Evolutionary conservation across 2,797 vertebrate genomes (phyloP), one percentile per base, ranked within the genome.

Genomic region (Aulostomus chinensis): DNA sequence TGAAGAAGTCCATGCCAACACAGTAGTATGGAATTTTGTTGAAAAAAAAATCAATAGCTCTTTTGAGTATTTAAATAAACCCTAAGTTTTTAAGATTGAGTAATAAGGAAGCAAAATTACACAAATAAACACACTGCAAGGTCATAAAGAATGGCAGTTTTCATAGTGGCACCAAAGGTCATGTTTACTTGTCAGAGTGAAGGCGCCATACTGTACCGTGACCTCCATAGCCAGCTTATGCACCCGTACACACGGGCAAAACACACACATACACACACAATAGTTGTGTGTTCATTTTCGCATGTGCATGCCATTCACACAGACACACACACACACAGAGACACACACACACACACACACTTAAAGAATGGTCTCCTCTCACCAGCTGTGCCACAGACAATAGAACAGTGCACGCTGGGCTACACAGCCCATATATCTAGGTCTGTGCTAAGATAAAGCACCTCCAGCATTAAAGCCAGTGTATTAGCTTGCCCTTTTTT

Each of bases 111-210:
- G 50, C 42, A 52, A 59, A 80, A 73, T 77, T 80, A 83, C 65
- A 80, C 64, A 68, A 84, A 86, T 73, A 65, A 86, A 64, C 58
- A 78, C 58, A 48, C 53, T 47, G 55, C 83, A 83, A 86, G 86
- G 86, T 89, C 85, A 86, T 59, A 73, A 83, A 82, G 83, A 88
- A 84, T 77, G 62, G 66, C 70, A 73, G 74, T 83, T 88, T 86
- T 83, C 78, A 80, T 63, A 58, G 83, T 73, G 80, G 82, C 87
- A 78, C 80, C 72, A 87, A 87, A 91, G 89, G 88, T 89, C 85
- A 88, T 86, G 86, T 89, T 91, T 89, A 86, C 88, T 90, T 87
- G 85, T 88, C 86, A 89, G 73, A 88, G 78, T 83, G 86, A 89
- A 85, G 85, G 88, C 80, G 74, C 84, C 85, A 86, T 88, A 92